Percentiles rank a stretch among this genome's conserved stretches.
Conservation (phyloP, 2,888 invertebrate species). For the Parnassius smintheus region DNA sequence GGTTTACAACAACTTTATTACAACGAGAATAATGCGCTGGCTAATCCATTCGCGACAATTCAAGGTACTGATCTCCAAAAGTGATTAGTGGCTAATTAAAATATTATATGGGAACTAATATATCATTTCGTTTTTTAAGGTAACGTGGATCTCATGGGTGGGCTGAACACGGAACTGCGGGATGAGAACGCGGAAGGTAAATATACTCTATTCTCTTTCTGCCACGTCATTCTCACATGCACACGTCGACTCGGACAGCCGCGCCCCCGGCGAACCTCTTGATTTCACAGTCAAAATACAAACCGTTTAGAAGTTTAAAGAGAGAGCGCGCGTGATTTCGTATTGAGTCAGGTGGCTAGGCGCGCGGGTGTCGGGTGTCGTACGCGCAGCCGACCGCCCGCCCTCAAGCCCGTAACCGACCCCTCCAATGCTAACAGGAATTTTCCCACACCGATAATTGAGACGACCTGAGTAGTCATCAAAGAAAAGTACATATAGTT, state of each 20-base stretch:
- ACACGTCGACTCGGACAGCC: conserved; percentile 79
- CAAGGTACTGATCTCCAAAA: conserved; percentile 53
- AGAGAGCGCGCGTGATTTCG: conserved; percentile 65
- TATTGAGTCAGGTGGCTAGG: conserved; percentile 59
- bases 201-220: conserved; percentile 48
- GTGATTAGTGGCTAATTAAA: background rate
- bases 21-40: conserved; percentile 69
- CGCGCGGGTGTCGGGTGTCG: conserved; percentile 71
- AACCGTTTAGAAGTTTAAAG: conserved; percentile 39
- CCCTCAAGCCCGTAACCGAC: conserved; percentile 33
- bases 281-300: conserved; percentile 36
- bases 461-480: background rate
- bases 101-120: background rate
- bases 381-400: conserved; percentile 47
- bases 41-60: conserved; percentile 74
- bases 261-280: conserved; percentile 78
- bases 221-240: conserved; percentile 72
- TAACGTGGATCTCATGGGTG: conserved; percentile 74
- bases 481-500: too few relatives aligned
- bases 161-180: conserved; percentile 67
- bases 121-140: conserved; percentile 45
- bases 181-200: conserved; percentile 76
- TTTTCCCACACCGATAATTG: conserved; percentile 1
- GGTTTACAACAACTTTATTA: conserved; percentile 67
- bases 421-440: conserved; percentile 26